These are phyloP conservation scores for Caiman crocodilus DNA, from an alignment of 2,797 vertebrate genomes.

Conservation along the genomic window DNA sequence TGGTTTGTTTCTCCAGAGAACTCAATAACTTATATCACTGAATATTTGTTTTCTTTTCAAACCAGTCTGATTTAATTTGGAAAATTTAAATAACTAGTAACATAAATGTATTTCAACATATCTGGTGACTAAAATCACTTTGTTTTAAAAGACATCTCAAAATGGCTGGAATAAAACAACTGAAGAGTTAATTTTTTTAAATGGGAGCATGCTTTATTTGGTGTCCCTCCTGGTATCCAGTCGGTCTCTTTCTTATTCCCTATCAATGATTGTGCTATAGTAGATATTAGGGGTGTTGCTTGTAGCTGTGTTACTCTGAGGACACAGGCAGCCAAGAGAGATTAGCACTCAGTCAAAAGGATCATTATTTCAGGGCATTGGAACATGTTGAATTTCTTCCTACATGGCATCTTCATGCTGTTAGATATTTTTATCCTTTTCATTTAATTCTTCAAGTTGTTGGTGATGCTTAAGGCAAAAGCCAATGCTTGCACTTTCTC, in stretches of 20 bases:
- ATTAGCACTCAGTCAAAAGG: background rate
- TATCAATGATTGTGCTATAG: background rate
- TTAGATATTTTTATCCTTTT: background rate
- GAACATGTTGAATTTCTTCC: background rate
- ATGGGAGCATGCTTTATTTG: background rate
- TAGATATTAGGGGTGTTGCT: too few species aligned
- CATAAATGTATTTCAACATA: background rate
- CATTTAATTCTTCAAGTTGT: background rate
- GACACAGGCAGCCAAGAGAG: background rate
- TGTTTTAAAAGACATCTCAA: background rate
- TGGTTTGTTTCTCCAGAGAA: constrained; percentile 13
- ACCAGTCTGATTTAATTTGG: background rate
- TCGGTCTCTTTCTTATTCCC: background rate
- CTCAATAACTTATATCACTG: background rate
- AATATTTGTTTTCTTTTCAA: constrained; percentile 1
- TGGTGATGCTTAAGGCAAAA: background rate
- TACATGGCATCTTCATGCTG: background rate
- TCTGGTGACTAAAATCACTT: background rate
- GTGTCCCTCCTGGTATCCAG: background rate
- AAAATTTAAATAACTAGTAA: background rate
- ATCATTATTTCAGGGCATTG: background rate
- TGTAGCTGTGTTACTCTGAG: too few species aligned
- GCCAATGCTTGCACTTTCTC: background rate
- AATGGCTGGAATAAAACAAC: background rate
- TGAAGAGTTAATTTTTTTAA: background rate